These are phyloP conservation scores for Tapirus indicus DNA, from an alignment of 2,797 vertebrate species.

Conservation along the genomic window DNA sequence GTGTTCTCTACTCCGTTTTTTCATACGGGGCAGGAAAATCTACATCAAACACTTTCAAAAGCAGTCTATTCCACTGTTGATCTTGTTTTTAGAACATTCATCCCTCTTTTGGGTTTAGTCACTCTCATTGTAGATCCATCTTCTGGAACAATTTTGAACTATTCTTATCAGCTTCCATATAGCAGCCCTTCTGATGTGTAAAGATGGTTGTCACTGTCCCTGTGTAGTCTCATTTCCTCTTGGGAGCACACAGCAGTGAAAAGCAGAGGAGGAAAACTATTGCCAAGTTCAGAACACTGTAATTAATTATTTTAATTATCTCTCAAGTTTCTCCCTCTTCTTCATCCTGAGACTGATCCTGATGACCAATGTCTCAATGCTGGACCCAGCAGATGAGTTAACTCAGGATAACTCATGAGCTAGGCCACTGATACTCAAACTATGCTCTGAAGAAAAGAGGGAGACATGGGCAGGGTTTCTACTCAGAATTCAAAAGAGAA, in stretches of 20 bases:
- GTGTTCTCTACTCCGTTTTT: not conserved
- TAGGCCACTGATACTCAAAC: not conserved
- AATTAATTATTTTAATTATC: not conserved
- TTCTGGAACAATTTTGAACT: not conserved
- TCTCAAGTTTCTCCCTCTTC: not conserved
- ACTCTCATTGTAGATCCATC: not conserved
- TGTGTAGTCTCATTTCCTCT: not conserved
- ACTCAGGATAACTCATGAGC: not conserved
- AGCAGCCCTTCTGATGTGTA: not conserved
- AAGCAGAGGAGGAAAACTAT: not conserved
- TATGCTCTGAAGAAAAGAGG: accelerated
- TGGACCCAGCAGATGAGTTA: not conserved
- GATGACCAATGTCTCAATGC: accelerated
- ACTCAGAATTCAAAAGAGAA: not conserved
- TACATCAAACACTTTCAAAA: not conserved
- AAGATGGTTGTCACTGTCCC: not conserved
- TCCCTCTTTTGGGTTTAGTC: not conserved
- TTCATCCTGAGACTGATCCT: not conserved
- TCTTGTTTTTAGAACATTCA: not conserved
- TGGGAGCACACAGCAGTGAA: not conserved
- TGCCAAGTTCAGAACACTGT: not conserved
- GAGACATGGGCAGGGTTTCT: not conserved
- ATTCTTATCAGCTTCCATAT: not conserved
- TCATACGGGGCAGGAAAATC: not conserved
- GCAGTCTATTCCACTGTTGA: not conserved